Evolutionary conservation across 2,888 invertebrate genomes (phyloP).

Genomic region (Cephus rjabovi): DNA sequence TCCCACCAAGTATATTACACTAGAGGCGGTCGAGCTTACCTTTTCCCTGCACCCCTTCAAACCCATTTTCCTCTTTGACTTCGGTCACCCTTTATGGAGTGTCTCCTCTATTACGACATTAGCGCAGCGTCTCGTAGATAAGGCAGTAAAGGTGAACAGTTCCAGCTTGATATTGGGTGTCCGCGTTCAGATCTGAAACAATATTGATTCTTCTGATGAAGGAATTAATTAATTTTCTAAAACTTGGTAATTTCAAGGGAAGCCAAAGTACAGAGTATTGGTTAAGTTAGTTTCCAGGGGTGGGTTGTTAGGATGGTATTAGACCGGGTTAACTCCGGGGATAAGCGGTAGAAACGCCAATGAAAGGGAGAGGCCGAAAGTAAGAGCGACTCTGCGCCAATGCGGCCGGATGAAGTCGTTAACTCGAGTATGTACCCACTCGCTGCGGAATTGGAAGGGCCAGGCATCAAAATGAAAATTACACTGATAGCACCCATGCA

Average conservation of each 20-base stretch:
- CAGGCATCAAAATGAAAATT: slow-evolving; percentile 47
- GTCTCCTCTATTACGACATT: not conserved
- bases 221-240: slow-evolving; percentile 43
- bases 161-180: not conserved
- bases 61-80: not conserved
- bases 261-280: not conserved
- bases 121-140: slow-evolving; percentile 25
- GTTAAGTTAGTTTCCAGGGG: not conserved
- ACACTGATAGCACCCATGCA: slow-evolving; percentile 30
- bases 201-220: slow-evolving; percentile 45
- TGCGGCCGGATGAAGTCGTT: slow-evolving; percentile 51
- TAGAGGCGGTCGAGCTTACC: not conserved
- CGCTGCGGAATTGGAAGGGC: slow-evolving; percentile 15
- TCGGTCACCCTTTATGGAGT: not conserved
- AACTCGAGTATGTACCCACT: slow-evolving; percentile 56
- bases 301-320: not conserved
- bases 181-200: slow-evolving; percentile 23
- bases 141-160: slow-evolving; percentile 5
- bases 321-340: not conserved
- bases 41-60: not conserved
- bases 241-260: slow-evolving; percentile 4
- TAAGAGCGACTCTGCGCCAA: slow-evolving; percentile 3
- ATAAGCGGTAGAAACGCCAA: not conserved
- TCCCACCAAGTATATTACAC: not conserved
- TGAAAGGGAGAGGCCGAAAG: not conserved